Conservation (phyloP, 2,888 invertebrate genomes). For the Lordiphosa fenestrarum region DNA sequence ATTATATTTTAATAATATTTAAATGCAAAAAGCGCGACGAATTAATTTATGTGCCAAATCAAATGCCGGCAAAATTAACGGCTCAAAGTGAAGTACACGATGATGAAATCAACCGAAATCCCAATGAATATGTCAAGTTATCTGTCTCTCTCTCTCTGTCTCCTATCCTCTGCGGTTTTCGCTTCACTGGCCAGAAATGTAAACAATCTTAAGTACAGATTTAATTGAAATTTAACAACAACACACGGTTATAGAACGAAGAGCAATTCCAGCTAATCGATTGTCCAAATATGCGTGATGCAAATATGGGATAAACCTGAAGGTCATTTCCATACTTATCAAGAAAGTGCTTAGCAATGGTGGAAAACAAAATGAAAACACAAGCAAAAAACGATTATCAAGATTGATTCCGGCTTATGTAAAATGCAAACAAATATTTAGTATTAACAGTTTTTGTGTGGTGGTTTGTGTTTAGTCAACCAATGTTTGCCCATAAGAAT, state of each 20-base stretch:
- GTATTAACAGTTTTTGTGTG: no score
- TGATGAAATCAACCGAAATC: conserved; percentile 8
- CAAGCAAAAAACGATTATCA: no score
- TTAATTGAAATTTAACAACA: conserved; percentile 9
- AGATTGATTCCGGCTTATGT: no score
- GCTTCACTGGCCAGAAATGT: conserved; percentile 2
- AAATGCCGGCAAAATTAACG: conserved; percentile 8
- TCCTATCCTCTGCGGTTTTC: background rate
- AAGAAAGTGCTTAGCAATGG: conserved; percentile 6
- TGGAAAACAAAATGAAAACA: no score
- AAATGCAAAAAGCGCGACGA: conserved; percentile 1
- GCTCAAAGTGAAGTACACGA: conserved; percentile 1
- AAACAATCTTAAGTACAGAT: conserved; percentile 2
- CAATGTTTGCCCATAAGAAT: no score
- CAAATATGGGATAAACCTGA: conserved; percentile 4
- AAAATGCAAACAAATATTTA: no score
- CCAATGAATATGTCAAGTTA: background rate
- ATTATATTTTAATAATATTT: background rate
- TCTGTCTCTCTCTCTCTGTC: background rate
- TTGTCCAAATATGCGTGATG: conserved; percentile 20
- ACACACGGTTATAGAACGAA: conserved; percentile 2
- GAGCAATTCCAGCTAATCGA: conserved; percentile 21
- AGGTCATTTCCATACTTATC: conserved; percentile 6
- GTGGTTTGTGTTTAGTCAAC: no score
- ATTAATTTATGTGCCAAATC: conserved; percentile 5